Base-by-base conservation (phyloP, 2,113 vertebrate genomes). In the Bolborhynchus lineola region DNA sequence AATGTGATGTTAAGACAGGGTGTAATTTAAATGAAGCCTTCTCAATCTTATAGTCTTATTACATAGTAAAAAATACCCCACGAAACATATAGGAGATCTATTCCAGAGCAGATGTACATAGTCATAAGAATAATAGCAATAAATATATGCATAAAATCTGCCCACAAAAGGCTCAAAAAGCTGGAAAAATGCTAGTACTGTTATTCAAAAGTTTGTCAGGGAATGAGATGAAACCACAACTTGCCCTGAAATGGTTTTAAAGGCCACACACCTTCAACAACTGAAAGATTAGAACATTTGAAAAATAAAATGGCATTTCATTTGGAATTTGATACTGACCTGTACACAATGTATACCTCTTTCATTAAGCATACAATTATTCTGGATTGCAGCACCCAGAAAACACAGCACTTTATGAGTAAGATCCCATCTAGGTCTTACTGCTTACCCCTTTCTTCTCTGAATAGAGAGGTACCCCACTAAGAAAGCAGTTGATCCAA, bases 1-100 rank as follows among this genome's bases (percentile, higher is more conserved):
- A 95, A 86, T 74, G 59, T n/a, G 47, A 69, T 29, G 64, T 67
- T 82, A 88, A 89, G 71, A 86, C 31, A 65, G 11, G 84, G 31
- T 41, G 41, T 9, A 67, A 92, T 88, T 95, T 71, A 69, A 75
- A 53, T 37, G 25, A 20, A 75, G 14, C 21, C 23, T 57, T 74
- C 75, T 94, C 33, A 47, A 18, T 60, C 83, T 67, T 82, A 77
- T 49, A 37, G 4, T 37, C 28, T 42, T 50, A 63, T 33, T 70
- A 24, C 20, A 19, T 2, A 93, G 12, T 35, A 28, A 81, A 82
- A 91, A 15, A 37, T 19, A 41, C 0, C 6, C 2, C 26, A 60
- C 17, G 76, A 44, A 5, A 64, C 15, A 62, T 41, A 24, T 0
- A 65, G 23, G 11, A 62, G 19, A 50, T 19, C 11, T 80, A 31